Base-by-base conservation (phyloP, 2,113 vertebrate genomes). In the Empidonax alnorum region DNA sequence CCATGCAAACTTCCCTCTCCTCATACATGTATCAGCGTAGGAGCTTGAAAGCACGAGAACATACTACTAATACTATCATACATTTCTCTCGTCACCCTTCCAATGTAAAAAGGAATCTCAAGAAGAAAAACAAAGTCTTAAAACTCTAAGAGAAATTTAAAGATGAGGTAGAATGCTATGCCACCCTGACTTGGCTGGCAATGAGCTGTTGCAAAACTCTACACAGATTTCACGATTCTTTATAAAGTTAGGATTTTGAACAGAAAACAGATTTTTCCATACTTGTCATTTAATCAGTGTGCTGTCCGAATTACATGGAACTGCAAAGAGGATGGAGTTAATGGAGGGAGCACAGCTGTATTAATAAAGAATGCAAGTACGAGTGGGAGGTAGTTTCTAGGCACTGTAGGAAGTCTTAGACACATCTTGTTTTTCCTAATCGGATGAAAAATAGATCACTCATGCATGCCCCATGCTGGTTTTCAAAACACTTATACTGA, bases 361-460 rank as follows among this genome's bases (percentile, higher is more conserved):
- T 65, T 93, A 89, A 93, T 89, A 67, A 87, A 69, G 53, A 80
- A 93, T 92, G 17, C 14, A 86, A 81, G 33, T 52, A 50, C 6
- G 3, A 88, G 84, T 65, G 31, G 59, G 77, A 81, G n/a, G 58
- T 69, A 87, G 72, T 67, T 94, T 87, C 87, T 67, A 92, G 55
- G 31, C 84, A 74, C 84, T 79, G 69, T 49, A 23, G 84, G 94
- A 95, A 81, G 39, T 33, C 78, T 94, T 55, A 87, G 41, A 61
- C 52, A 79, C 47, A 83, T 87, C 74, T 84, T 87, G 50, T 74
- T 95, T 92, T 66, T 55, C 56, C 19, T 96, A 87, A 96, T 72
- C 92, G 93, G 41, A 74, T 96, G 91, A 96, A 94, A 95, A 95
- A 93, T 90, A 84, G 83, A 92, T 96, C 69, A 77, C 73, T 95